phyloP scores from a whole-genome alignment of 2,797 vertebrate species.

The Apogon talboti region DNA sequence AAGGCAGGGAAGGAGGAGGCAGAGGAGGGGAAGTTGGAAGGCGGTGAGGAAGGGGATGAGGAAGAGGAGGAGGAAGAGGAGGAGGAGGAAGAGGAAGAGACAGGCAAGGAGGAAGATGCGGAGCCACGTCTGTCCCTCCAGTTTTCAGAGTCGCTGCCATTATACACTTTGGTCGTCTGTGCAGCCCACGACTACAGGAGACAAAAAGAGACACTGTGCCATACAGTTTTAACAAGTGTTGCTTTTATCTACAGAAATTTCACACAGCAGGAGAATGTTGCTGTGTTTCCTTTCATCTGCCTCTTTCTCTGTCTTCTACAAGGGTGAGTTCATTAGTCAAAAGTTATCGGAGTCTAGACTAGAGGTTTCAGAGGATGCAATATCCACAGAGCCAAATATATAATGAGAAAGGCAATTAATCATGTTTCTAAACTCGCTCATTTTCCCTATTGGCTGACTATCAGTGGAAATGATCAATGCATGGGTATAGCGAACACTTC shows the following conservation, averaged over 20 bases:
- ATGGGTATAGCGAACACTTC: neutral
- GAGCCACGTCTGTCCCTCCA: conserved; percentile 85
- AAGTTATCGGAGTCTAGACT: conserved; percentile 16
- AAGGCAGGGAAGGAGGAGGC: conserved; percentile 69
- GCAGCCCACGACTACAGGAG: conserved; percentile 65
- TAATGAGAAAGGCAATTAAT: conserved; percentile 17
- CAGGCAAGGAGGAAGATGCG: conserved; percentile 58
- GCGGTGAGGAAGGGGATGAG: conserved; percentile 69
- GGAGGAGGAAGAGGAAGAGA: conserved; percentile 63
- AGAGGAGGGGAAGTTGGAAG: conserved; percentile 62
- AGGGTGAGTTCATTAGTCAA: conserved; percentile 19
- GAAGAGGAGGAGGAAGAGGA: conserved; percentile 69
- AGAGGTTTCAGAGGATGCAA: conserved; percentile 7
- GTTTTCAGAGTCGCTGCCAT: conserved; percentile 84
- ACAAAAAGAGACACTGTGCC: conserved; percentile 10
- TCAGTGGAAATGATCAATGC: conserved; percentile 35
- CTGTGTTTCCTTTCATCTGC: conserved; percentile 17
- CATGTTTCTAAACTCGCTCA: conserved; percentile 20
- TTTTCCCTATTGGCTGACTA: conserved; percentile 15
- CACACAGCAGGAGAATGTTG: conserved; percentile 20
- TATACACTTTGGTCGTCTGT: conserved; percentile 68
- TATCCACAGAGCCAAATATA: conserved; percentile 11
- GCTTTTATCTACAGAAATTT: conserved; percentile 31
- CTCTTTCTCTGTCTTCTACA: neutral
- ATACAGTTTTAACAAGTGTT: conserved; percentile 3